Base-by-base conservation (phyloP, 1,140 invertebrate species). In the Pseudomyrmex sp. region DNA sequence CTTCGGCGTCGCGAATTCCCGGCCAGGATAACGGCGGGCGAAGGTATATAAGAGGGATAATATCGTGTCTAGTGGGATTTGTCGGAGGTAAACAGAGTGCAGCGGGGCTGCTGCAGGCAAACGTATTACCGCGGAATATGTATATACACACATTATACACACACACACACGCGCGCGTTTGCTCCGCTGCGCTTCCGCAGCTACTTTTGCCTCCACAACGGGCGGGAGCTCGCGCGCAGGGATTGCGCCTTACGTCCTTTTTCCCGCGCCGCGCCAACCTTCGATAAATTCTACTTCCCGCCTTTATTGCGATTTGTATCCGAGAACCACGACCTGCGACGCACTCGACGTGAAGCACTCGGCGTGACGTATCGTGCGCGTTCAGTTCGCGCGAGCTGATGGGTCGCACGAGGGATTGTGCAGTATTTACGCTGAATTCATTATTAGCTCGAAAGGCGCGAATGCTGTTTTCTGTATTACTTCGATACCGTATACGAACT, bases 41-140 rank as follows among this genome's bases (percentile, higher is more conserved):
- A 85, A 54, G 86, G 86, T 88, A 75, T 88, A 88, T 85, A 88
- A 88, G 86, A 83, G 86, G 83, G 83, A 90, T 90, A 89, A 88
- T 89, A 90, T 88, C 89, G 68, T 86, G 88, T 89, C 86, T 90
- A 84, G 88, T 86, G 86, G 88, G 89, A 89, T 90, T 90, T 89
- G 86, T 89, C 77, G 66, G 86, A 58, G 84, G 88, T 90, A 90
- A 90, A 90, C 85, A 90, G 85, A 90, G 85, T 86, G 86, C 83
- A 83, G 3, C 62, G 13, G 69, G 76, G 77, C 59, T 59, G 87
- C 74, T 88, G 89, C 85, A 89, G 88, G 83, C 74, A 87, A 90
- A 90, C 85, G 89, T 89, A 90, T 90, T 83, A 87, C 83, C 85
- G 70, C 23, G 18, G 63, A 85, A 90, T 90, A 90, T 84, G 65